Evolutionary conservation across 2,113 vertebrate species (phyloP).

Genomic region (Danionella cerebrum): DNA sequence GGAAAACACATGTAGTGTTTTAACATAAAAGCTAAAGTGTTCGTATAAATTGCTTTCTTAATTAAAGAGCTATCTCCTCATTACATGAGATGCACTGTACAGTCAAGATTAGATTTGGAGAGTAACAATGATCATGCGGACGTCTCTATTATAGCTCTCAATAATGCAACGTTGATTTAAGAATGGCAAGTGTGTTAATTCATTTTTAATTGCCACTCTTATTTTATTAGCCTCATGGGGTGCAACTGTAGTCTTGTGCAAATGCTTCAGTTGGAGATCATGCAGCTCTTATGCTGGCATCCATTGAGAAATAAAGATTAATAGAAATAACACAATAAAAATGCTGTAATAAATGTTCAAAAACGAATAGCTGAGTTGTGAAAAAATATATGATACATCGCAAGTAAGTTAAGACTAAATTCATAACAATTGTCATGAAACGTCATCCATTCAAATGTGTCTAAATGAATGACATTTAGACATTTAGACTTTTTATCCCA

Average conservation of each 20-base stretch:
- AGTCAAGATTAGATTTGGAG: neutral
- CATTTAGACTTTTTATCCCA: too few species aligned
- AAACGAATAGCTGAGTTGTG: too few species aligned
- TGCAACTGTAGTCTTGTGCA: neutral
- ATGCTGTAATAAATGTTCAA: too few species aligned
- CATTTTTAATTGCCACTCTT: neutral
- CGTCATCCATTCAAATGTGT: too few species aligned
- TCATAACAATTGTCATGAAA: too few species aligned
- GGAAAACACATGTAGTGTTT: neutral
- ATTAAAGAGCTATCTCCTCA: neutral
- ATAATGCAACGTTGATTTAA: neutral
- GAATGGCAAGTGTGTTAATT: neutral
- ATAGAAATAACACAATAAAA: neutral
- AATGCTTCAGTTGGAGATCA: neutral
- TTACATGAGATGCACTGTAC: neutral
- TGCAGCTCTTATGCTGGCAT: too few species aligned
- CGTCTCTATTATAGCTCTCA: neutral
- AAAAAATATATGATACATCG: too few species aligned
- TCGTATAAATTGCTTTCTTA: neutral
- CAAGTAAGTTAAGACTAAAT: too few species aligned
- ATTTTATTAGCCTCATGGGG: neutral
- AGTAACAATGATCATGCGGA: neutral
- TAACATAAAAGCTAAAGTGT: neutral
- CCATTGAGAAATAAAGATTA: neutral
- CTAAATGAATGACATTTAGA: too few species aligned